A percentile compares a stretch with the other conserved stretches of the same genome.
Evolutionary conservation across 1,140 invertebrate species (phyloP).

Genomic region (Sesamia nonagrioides): DNA sequence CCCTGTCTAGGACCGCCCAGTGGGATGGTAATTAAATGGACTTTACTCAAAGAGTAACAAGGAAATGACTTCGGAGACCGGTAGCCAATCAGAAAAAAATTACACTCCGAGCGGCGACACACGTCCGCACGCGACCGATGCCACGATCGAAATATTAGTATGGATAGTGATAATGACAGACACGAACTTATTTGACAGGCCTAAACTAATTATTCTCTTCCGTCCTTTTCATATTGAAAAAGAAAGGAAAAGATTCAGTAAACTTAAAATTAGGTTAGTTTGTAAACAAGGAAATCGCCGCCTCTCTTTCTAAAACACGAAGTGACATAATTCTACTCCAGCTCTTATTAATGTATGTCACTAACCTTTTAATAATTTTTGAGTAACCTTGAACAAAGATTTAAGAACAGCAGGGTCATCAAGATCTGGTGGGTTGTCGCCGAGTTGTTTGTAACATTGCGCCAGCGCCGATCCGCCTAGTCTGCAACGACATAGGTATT

Average conservation of each 20-base stretch:
- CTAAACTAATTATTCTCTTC: no score
- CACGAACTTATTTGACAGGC: no score
- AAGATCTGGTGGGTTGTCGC: constrained; percentile 93
- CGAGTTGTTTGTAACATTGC: constrained; percentile 96
- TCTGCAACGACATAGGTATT: constrained; percentile 82
- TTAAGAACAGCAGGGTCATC: constrained; percentile 90
- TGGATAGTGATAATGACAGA: no score
- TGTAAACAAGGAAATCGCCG: background rate
- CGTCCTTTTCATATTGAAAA: no score
- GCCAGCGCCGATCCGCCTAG: constrained; percentile 97
- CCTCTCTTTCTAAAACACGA: background rate
- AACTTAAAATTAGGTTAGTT: background rate
- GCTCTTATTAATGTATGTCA: background rate
- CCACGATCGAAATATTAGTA: no score
- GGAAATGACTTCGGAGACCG: no score
- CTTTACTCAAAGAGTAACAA: no score
- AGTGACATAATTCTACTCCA: background rate
- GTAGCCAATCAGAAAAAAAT: no score
- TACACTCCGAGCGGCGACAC: no score
- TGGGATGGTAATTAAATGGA: no score
- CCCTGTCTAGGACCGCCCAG: no score
- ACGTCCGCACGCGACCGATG: no score
- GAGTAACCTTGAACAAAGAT: constrained; percentile 94
- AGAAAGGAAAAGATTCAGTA: background rate
- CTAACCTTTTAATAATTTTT: constrained; percentile 93